phyloP scores from a whole-genome alignment of 2,797 vertebrate genomes.

The Amblyopsis hoosieri region DNA sequence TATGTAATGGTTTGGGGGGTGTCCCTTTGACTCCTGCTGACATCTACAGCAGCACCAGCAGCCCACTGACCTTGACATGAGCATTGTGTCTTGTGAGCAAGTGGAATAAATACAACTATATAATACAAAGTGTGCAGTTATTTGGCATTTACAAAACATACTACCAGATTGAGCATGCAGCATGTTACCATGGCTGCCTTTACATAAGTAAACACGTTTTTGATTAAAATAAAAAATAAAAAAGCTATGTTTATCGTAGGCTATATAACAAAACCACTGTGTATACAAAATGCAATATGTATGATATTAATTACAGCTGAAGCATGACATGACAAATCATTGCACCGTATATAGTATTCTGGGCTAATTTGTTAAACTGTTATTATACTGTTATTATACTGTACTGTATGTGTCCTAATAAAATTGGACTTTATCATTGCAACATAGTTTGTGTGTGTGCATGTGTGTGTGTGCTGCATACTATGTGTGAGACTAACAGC shows the following conservation, averaged over 20 bases:
- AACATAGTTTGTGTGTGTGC: conserved; percentile 11
- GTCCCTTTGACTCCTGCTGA: conserved; percentile 25
- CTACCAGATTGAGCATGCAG: too few species aligned
- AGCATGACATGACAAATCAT: too few species aligned
- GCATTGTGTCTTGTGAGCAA: background rate
- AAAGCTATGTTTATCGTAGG: too few species aligned
- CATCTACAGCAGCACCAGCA: conserved; percentile 17
- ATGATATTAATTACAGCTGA: too few species aligned
- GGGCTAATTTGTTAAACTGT: background rate
- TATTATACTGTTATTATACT: conserved; percentile 4
- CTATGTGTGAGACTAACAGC: conserved; percentile 9
- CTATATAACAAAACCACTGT: too few species aligned
- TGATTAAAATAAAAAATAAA: too few species aligned
- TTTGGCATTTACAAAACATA: too few species aligned
- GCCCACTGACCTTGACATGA: conserved; percentile 23
- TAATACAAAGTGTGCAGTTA: too few species aligned
- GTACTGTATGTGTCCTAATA: conserved; percentile 25
- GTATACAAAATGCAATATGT: too few species aligned
- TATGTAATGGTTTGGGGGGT: conserved; percentile 38
- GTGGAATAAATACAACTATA: background rate
- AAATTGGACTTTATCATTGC: conserved; percentile 13
- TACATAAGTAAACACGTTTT: too few species aligned
- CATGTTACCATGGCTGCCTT: too few species aligned
- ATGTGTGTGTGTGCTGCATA: background rate
- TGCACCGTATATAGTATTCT: too few species aligned